Base-by-base conservation (phyloP, 2,797 vertebrate species). In the Sitta carolinensis region DNA sequence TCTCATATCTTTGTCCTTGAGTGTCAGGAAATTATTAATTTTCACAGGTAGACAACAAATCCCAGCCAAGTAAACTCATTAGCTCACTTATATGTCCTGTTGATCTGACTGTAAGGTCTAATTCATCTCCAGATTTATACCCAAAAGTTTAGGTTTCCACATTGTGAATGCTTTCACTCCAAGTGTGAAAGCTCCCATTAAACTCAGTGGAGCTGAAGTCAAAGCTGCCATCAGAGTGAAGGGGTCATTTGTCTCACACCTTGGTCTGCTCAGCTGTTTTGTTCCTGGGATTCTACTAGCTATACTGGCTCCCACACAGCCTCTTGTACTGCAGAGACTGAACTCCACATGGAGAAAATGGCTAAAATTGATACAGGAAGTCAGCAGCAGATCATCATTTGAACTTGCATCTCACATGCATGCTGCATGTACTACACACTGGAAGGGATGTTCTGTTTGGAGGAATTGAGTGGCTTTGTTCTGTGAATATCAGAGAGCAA, bases 181-280 rank as follows among this genome's bases (percentile, higher is more conserved):
- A 87, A 89, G 3, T 47, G 8, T 75, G 42, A 50, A 38, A 67
- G 21, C 1, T 91, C 38, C 26, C 2, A 1, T 27, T 38, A 6
- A 22, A 57, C 61, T 74, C 40, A 34, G 32, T 9, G 20, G 12
- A 66, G 42, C 13, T 89, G n/a, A 91, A 77, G 9, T 61, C 16
- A 34, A 87, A 92, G n/a, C 10, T 16, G 48, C 18, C 16, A 3
- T 29, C 15, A 40, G 16, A 80, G 17, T 12, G 23, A 80, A 45
- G 34, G 62, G 13, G 21, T 82, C 0, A 2, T 79, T 89, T 69
- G 5, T 45, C 40, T 85, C 36, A 6, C 15, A 27, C 10, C 13
- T 74, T 0, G 0, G 3, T 42, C 22, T 3, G 2, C 16, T 75
- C 20, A 30, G 16, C 21, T 55, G 7, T 64, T 42, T 52, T 51